A percentile compares a stretch with the other conserved stretches of the same genome.
Evolutionary conservation across 2,888 invertebrate genomes (phyloP).

Genomic region (Seira sanloemensis): DNA sequence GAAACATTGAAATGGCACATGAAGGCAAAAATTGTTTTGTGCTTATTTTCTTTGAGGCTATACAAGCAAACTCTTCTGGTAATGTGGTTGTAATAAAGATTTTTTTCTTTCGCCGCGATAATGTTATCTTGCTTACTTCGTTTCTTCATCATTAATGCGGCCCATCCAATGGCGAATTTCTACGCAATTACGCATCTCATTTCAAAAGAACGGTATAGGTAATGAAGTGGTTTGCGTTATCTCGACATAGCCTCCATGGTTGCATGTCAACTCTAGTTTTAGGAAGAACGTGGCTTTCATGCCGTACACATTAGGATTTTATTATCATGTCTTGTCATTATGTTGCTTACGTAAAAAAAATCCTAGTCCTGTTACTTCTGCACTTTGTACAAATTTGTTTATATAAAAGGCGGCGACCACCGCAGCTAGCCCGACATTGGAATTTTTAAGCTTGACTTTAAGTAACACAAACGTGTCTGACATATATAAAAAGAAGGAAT

Average conservation of each 20-base stretch:
- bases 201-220: background rate
- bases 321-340: slow-evolving; percentile 4
- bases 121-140: background rate
- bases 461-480: slow-evolving; percentile 1
- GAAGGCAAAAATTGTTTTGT: background rate
- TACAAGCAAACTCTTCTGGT: background rate
- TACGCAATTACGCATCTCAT: slow-evolving; percentile 4
- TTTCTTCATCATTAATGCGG: background rate
- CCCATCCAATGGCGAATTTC: background rate
- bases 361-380: background rate
- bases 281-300: background rate
- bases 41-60: background rate
- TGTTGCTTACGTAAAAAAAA: background rate
- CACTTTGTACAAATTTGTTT: slow-evolving; percentile 11
- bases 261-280: background rate
- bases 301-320: background rate
- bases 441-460: background rate
- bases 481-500: slow-evolving; percentile 10
- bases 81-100: background rate
- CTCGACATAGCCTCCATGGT: background rate
- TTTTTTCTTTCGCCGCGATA: background rate
- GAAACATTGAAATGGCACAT: background rate
- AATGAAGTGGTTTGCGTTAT: slow-evolving; percentile 4
- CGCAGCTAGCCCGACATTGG: slow-evolving; percentile 28
- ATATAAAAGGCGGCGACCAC: slow-evolving; percentile 30